Conservation (phyloP, 2,888 invertebrate species). For the Nephrocerus scutellatus region DNA sequence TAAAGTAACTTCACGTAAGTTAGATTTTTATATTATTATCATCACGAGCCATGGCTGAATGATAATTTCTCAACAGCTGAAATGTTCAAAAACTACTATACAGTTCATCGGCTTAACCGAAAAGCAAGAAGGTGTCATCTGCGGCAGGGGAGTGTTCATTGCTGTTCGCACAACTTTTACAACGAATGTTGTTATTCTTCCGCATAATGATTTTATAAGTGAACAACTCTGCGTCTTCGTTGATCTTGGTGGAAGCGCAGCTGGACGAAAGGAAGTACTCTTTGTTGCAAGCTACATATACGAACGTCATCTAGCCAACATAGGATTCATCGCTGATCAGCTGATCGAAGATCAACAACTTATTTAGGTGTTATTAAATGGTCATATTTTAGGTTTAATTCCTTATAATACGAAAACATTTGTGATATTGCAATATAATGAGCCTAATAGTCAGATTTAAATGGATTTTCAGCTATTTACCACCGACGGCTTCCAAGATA, state of each 20-base stretch:
- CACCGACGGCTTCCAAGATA: no score
- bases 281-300: slow-evolving; percentile 4
- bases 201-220: background rate
- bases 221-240: slow-evolving; percentile 7
- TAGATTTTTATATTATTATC: slow-evolving; percentile 3
- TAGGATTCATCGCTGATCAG: no score
- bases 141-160: slow-evolving; percentile 2
- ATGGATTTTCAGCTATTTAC: no score
- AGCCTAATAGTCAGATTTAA: no score
- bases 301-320: background rate
- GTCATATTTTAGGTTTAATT: no score
- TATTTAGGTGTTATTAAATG: no score
- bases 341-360: no score
- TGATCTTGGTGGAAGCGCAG: background rate
- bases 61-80: background rate
- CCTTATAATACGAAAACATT: no score
- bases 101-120: slow-evolving; percentile 5
- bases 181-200: background rate
- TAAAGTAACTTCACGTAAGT: no score
- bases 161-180: background rate
- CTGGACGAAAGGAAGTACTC: background rate
- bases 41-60: slow-evolving; percentile 8
- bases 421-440: no score
- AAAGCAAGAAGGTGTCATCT: background rate
- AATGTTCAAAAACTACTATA: slow-evolving; percentile 2